Evolutionary conservation across 2,797 vertebrate species (phyloP).

Genomic region (Podarcis lilfordi): DNA sequence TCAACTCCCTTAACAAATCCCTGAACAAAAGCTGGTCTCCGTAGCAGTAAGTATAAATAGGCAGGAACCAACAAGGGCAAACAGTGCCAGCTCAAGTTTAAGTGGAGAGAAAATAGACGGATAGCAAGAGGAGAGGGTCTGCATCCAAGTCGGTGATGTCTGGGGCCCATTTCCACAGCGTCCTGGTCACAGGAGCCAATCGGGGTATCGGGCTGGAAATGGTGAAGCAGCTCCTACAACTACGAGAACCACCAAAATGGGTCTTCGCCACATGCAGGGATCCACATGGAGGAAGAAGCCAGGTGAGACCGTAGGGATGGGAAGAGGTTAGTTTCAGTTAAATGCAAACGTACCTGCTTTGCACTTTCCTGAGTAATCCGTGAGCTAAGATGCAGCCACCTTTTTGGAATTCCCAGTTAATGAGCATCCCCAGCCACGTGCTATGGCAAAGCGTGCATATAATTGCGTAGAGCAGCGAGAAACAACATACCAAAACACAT

Average conservation of each 20-base stretch:
- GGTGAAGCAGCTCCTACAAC: not conserved
- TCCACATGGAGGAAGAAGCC: not conserved
- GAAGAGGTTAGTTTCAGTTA: too few species aligned
- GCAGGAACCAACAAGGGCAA: not conserved
- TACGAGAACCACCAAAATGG: not conserved
- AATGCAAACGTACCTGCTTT: too few species aligned
- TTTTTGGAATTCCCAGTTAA: too few species aligned
- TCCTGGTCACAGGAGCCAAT: slow-evolving; percentile 25
- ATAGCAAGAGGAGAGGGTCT: too few species aligned
- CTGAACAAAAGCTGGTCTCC: not conserved
- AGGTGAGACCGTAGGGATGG: not conserved
- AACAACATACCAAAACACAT: too few species aligned
- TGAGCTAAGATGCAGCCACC: too few species aligned
- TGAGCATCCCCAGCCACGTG: too few species aligned
- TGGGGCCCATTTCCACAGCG: not conserved
- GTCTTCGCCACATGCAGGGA: slow-evolving; percentile 20
- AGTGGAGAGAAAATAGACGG: not conserved
- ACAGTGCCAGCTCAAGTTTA: too few species aligned
- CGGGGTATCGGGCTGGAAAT: slow-evolving; percentile 18
- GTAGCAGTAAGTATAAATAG: not conserved
- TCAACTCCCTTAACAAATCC: not conserved
- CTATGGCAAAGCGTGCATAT: too few species aligned
- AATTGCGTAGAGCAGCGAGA: too few species aligned
- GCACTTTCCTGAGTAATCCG: too few species aligned
- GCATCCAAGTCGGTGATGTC: not conserved